Percentiles rank a stretch among this genome's conserved stretches.
phyloP scores from a whole-genome alignment of 2,797 vertebrate species.

The Gymnothorax javanicus region DNA sequence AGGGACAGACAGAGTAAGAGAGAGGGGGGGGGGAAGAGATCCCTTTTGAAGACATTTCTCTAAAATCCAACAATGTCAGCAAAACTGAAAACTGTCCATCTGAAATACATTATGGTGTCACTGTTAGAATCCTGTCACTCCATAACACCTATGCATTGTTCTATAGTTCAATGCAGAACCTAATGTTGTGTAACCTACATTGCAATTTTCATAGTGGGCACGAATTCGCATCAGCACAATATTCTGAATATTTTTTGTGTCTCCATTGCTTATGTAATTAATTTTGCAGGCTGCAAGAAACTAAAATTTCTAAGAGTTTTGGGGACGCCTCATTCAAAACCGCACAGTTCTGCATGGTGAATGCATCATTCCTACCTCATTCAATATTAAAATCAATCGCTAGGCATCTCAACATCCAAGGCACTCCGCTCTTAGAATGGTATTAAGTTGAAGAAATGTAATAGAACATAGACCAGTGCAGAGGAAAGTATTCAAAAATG shows the following conservation, averaged over 20 bases:
- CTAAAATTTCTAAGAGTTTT: conserved; percentile 64
- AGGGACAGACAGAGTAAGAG: no score
- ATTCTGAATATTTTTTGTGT: conserved; percentile 77
- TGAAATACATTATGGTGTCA: conserved; percentile 49
- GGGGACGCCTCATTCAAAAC: conserved; percentile 62
- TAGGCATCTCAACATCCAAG: background rate
- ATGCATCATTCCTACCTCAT: conserved; percentile 59
- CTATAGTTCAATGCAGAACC: conserved; percentile 74
- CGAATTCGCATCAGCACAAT: conserved; percentile 77
- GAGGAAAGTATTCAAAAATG: background rate
- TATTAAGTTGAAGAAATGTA: background rate
- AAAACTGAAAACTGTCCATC: conserved; percentile 68
- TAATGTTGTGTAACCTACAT: conserved; percentile 83
- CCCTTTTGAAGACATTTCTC: conserved; percentile 53
- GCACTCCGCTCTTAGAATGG: background rate
- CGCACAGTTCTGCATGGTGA: conserved; percentile 56
- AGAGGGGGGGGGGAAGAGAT: background rate
- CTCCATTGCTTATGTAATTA: conserved; percentile 79
- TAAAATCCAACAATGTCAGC: conserved; percentile 70
- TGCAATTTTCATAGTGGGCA: conserved; percentile 84
- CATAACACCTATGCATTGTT: conserved; percentile 61
- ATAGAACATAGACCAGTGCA: background rate
- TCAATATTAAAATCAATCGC: conserved; percentile 17
- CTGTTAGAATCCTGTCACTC: conserved; percentile 53
- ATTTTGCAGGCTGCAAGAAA: conserved; percentile 73